Percentiles rank a stretch among this genome's conserved stretches.
Conservation (phyloP, 2,888 invertebrate species). For the Byasa hedistus region DNA sequence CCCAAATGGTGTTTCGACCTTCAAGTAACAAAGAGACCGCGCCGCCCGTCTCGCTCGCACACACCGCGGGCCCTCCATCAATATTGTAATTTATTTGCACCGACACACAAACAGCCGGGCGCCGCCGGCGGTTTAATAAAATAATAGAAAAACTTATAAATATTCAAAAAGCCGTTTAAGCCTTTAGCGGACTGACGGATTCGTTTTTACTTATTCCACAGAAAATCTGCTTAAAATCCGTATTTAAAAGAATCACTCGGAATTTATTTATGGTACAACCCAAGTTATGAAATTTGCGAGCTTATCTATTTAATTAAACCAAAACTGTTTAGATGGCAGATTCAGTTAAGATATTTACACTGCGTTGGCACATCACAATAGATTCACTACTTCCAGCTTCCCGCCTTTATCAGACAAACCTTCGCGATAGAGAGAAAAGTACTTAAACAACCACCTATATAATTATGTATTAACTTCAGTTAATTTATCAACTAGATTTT, state of each 20-base stretch:
- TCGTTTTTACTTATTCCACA: slow-evolving; percentile 79
- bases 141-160: slow-evolving; percentile 79
- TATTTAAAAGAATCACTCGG: slow-evolving; percentile 79
- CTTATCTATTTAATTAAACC: not conserved
- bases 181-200: slow-evolving; percentile 77
- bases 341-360: too few relatives aligned
- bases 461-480: too few relatives aligned
- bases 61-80: slow-evolving; percentile 4
- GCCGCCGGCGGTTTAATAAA: slow-evolving; percentile 61
- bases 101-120: slow-evolving; percentile 19
- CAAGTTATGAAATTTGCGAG: slow-evolving; percentile 35
- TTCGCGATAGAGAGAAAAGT: too few relatives aligned
- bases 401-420: too few relatives aligned
- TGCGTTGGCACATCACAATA: too few relatives aligned
- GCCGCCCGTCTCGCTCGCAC: not conserved
- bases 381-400: too few relatives aligned
- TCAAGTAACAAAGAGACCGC: too few relatives aligned
- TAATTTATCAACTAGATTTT: too few relatives aligned
- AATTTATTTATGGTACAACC: slow-evolving; percentile 66
- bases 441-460: too few relatives aligned
- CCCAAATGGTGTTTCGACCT: too few relatives aligned
- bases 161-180: slow-evolving; percentile 72
- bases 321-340: too few relatives aligned
- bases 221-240: slow-evolving; percentile 80
- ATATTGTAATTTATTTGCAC: slow-evolving; percentile 28